Conservation (phyloP, 1,140 invertebrate genomes). For the Euschistus heros region DNA sequence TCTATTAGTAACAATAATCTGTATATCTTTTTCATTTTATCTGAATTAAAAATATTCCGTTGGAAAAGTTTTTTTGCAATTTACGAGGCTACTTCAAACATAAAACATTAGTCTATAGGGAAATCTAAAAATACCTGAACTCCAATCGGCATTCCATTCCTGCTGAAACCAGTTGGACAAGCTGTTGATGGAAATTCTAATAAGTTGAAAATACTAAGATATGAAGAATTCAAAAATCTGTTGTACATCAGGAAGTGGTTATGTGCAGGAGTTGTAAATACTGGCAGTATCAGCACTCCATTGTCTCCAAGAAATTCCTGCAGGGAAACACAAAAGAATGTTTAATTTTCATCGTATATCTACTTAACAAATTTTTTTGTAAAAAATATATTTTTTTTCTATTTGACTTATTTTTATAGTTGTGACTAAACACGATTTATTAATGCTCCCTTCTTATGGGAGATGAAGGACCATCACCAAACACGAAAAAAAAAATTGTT, state of each 20-base stretch:
- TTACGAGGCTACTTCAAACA: too few species aligned
- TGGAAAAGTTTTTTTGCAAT: too few species aligned
- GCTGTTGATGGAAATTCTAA: slow-evolving; percentile 75
- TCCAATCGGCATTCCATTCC: slow-evolving; percentile 66
- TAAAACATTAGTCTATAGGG: too few species aligned
- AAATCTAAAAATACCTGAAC: slow-evolving; percentile 44
- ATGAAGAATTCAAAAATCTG: slow-evolving; percentile 61
- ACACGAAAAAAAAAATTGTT: too few species aligned
- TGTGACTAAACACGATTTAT: not conserved
- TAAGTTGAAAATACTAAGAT: slow-evolving; percentile 73
- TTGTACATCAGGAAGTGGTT: slow-evolving; percentile 65
- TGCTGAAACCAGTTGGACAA: slow-evolving; percentile 61
- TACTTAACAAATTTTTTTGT: not conserved
- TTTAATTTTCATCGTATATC: too few species aligned
- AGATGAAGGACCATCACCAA: too few species aligned
- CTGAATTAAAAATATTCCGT: too few species aligned
- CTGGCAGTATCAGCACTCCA: slow-evolving; percentile 69
- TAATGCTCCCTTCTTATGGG: too few species aligned
- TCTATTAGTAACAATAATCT: too few species aligned
- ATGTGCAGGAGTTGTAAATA: slow-evolving; percentile 62
- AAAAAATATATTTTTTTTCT: not conserved
- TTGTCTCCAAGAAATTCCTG: slow-evolving; percentile 61
- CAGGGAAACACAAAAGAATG: slow-evolving; percentile 28
- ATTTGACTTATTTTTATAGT: not conserved
- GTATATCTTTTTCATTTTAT: too few species aligned